Conservation (phyloP, 1,140 invertebrate species). For the Eriosoma lanigerum region DNA sequence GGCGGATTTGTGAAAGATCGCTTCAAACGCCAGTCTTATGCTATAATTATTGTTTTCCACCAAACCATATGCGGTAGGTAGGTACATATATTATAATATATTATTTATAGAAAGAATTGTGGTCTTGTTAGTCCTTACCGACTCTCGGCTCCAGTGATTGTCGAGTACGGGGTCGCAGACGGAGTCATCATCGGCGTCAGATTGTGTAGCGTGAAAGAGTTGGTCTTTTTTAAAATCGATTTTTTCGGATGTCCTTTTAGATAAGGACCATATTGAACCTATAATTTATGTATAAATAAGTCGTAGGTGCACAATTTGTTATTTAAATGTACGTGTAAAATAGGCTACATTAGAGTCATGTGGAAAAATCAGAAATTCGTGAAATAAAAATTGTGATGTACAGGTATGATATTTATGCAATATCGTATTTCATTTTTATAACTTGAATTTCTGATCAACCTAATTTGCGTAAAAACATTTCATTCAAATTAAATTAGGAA, state of each 20-base stretch:
- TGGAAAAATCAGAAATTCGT: too few species aligned
- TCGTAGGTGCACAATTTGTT: neutral
- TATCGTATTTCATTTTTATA: too few species aligned
- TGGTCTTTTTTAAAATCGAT: conserved; percentile 89
- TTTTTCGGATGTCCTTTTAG: conserved; percentile 68
- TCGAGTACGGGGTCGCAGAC: conserved; percentile 76
- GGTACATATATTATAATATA: too few species aligned
- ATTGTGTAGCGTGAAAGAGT: conserved; percentile 80
- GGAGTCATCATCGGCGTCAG: conserved; percentile 69
- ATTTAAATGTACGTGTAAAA: too few species aligned
- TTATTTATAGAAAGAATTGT: too few species aligned
- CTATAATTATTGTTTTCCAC: conserved; percentile 58
- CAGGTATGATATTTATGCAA: too few species aligned
- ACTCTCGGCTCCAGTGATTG: conserved; percentile 82
- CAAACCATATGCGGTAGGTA: too few species aligned
- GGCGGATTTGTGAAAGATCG: conserved; percentile 83
- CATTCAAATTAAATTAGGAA: too few species aligned
- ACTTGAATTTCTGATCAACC: too few species aligned
- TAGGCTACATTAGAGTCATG: too few species aligned
- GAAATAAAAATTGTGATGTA: too few species aligned
- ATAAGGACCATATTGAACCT: neutral
- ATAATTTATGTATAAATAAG: neutral
- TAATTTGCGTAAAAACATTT: too few species aligned
- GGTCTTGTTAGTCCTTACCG: conserved; percentile 60
- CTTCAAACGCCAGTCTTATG: conserved; percentile 84